phyloP scores from a whole-genome alignment of 2,888 invertebrate genomes.

The Heteromyza rotundicornis region DNA sequence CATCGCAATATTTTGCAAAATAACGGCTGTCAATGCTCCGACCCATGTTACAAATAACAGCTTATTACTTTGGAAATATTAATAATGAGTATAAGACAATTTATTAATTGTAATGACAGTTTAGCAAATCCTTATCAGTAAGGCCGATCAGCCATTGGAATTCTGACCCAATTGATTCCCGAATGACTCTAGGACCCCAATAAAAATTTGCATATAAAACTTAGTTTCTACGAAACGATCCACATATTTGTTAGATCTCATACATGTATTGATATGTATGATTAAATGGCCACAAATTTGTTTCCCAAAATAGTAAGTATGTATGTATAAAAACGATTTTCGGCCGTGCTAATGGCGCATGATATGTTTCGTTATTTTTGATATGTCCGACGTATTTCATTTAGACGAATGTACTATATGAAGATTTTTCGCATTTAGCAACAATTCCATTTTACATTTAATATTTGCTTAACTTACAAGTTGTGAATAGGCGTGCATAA shows the following conservation, averaged over 20 bases:
- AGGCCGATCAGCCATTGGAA: too few relatives aligned
- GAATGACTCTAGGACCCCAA: too few relatives aligned
- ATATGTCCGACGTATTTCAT: conserved; percentile 26
- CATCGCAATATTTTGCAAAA: conserved; percentile 41
- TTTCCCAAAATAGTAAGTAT: background rate
- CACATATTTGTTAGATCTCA: background rate
- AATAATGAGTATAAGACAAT: background rate
- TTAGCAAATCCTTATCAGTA: background rate
- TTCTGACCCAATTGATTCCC: too few relatives aligned
- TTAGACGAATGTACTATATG: background rate
- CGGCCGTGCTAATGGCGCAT: conserved; percentile 23
- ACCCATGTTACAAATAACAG: conserved; percentile 40
- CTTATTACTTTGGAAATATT: conserved; percentile 45
- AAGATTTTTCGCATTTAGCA: background rate
- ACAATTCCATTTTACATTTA: conserved; percentile 28
- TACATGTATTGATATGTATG: background rate
- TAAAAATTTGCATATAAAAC: background rate
- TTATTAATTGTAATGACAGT: background rate
- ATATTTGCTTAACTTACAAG: conserved; percentile 30
- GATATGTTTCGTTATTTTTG: conserved; percentile 43
- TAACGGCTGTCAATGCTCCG: conserved; percentile 43
- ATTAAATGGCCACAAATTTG: background rate
- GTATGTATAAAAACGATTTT: conserved; percentile 31
- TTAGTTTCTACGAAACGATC: background rate
- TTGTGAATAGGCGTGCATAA: conserved; percentile 6